phyloP scores from a whole-genome alignment of 2,797 vertebrate genomes.

The Microctenopoma lineatum region DNA sequence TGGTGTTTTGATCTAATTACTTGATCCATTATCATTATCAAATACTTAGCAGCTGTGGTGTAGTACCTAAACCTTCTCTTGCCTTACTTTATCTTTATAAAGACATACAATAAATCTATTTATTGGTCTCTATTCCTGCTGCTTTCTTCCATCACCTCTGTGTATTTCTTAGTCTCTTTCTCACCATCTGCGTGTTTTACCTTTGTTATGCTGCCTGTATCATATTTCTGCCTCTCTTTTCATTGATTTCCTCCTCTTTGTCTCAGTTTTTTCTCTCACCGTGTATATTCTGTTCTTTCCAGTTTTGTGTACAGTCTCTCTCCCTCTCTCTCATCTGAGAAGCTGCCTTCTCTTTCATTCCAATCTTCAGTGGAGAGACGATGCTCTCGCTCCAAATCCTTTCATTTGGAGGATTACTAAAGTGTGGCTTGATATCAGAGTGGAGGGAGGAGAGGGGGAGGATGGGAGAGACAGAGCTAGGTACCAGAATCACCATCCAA shows the following conservation, averaged over 20 bases:
- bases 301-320: slow-evolving; percentile 42
- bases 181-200: slow-evolving; percentile 1
- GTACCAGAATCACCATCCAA: slow-evolving; percentile 52
- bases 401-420: slow-evolving; percentile 82
- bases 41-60: background rate
- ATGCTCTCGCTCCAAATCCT: slow-evolving; percentile 79
- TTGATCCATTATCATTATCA: background rate
- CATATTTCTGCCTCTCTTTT: slow-evolving; percentile 22
- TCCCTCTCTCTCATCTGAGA: slow-evolving; percentile 62
- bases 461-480: slow-evolving; percentile 29
- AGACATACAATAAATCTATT: background rate
- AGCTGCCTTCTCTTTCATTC: slow-evolving; percentile 75
- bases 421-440: slow-evolving; percentile 81
- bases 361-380: slow-evolving; percentile 76
- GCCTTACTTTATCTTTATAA: background rate
- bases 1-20: no score
- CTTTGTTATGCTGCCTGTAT: slow-evolving; percentile 4
- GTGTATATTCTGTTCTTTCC: slow-evolving; percentile 41
- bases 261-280: slow-evolving; percentile 20
- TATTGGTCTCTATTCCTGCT: background rate
- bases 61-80: background rate
- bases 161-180: background rate
- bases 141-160: background rate
- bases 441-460: slow-evolving; percentile 44
- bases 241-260: slow-evolving; percentile 34